Percentiles rank a stretch among this genome's conserved stretches.
Evolutionary conservation across 1,140 invertebrate species (phyloP).

Genomic region (Saxidomus purpurata): DNA sequence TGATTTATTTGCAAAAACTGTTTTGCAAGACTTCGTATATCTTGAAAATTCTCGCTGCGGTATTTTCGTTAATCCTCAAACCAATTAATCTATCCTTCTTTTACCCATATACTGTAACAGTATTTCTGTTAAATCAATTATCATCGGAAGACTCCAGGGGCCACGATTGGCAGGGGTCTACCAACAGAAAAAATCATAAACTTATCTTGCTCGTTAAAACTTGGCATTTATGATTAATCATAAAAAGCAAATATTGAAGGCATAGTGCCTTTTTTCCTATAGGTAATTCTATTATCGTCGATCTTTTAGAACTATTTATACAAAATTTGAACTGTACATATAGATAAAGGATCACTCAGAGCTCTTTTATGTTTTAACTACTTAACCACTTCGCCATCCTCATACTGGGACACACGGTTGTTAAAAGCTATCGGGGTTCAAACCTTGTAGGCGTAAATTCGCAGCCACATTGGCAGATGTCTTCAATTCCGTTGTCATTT

Average conservation of each 20-base stretch:
- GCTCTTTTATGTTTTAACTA: no score
- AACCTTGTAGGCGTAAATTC: no score
- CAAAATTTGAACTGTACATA: no score
- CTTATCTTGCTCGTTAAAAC: slow-evolving; percentile 16
- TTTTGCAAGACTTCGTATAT: slow-evolving; percentile 6
- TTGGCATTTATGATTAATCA: slow-evolving; percentile 25
- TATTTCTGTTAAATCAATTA: slow-evolving; percentile 33
- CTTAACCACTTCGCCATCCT: no score
- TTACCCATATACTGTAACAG: slow-evolving; percentile 16
- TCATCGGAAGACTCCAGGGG: slow-evolving; percentile 11
- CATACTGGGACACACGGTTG: no score
- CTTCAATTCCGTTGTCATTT: no score
- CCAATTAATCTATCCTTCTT: slow-evolving; percentile 48
- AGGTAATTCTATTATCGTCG: background rate
- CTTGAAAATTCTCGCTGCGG: background rate
- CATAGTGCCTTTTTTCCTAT: background rate
- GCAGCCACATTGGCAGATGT: no score
- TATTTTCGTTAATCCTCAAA: slow-evolving; percentile 22
- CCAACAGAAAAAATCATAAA: slow-evolving; percentile 26
- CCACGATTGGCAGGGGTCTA: slow-evolving; percentile 7
- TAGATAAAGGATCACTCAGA: no score
- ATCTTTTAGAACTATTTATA: no score
- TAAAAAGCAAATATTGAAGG: background rate
- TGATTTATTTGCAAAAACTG: slow-evolving; percentile 20
- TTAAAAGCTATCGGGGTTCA: no score